These are phyloP conservation scores for Plutella xylostella DNA, from an alignment of 2,888 invertebrate species.

Conservation along the genomic window DNA sequence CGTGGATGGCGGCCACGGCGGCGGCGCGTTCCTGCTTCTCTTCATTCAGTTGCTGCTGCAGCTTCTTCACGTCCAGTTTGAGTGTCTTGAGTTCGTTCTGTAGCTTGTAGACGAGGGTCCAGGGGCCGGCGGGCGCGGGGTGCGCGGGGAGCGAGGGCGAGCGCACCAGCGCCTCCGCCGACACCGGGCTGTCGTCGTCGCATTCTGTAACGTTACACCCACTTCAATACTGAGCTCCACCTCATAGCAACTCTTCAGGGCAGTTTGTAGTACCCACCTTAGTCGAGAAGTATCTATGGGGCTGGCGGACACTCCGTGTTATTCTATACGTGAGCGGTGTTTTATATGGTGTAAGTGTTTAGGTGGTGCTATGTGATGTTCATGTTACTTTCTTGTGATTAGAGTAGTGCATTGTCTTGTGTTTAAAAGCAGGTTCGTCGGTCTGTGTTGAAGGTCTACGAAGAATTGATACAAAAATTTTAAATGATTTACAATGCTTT, in stretches of 20 bases:
- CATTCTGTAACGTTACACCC: slow-evolving; percentile 44
- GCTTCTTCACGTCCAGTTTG: slow-evolving; percentile 69
- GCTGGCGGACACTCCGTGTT: no score
- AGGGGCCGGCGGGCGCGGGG: slow-evolving; percentile 72
- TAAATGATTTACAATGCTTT: not conserved
- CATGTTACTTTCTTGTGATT: no score
- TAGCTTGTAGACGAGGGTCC: slow-evolving; percentile 81
- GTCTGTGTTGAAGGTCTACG: not conserved
- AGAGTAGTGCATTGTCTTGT: no score
- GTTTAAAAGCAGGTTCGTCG: not conserved
- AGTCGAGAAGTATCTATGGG: no score
- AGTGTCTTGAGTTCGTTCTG: slow-evolving; percentile 79
- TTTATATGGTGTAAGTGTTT: no score
- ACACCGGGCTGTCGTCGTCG: slow-evolving; percentile 53
- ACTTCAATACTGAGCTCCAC: no score
- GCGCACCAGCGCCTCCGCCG: slow-evolving; percentile 54
- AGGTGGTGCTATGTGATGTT: no score
- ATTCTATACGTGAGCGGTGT: no score
- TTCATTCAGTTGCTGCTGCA: slow-evolving; percentile 74
- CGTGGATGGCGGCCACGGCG: slow-evolving; percentile 54
- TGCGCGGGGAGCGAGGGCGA: slow-evolving; percentile 58
- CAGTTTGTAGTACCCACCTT: no score
- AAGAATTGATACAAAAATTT: not conserved
- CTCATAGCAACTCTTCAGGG: no score
- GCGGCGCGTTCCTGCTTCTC: slow-evolving; percentile 70